These are phyloP conservation scores for Neofelis nebulosa DNA, from an alignment of 2,113 vertebrate species.

Conservation along the genomic window DNA sequence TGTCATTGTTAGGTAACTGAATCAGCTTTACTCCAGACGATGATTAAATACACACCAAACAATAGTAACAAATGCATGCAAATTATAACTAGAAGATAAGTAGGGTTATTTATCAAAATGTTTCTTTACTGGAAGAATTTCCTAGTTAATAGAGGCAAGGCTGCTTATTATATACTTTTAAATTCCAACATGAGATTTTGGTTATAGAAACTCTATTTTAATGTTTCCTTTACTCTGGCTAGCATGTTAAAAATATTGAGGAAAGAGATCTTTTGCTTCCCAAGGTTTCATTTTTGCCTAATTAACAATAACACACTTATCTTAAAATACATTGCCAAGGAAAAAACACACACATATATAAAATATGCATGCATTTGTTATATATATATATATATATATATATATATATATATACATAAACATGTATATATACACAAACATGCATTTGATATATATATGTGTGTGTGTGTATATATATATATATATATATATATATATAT, in stretches of 20 bases:
- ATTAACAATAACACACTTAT: background rate
- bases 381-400: too few relatives aligned
- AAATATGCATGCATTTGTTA: too few relatives aligned
- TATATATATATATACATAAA: too few relatives aligned
- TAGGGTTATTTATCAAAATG: background rate
- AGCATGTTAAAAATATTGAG: constrained; percentile 7
- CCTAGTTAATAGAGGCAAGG: background rate
- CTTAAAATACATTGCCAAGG: background rate
- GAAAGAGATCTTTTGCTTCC: background rate
- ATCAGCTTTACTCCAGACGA: background rate
- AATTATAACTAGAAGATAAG: background rate
- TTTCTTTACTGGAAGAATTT: background rate
- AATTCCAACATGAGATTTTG: background rate
- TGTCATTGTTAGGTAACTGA: background rate
- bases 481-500: too few relatives aligned
- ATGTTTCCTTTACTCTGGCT: background rate
- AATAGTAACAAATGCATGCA: constrained; percentile 8
- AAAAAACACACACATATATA: background rate
- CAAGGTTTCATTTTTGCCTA: background rate
- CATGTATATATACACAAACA: too few relatives aligned
- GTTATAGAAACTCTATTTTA: constrained; percentile 7
- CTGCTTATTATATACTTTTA: background rate
- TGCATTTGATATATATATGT: too few relatives aligned
- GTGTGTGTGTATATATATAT: too few relatives aligned
- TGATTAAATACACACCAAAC: background rate